Conservation (phyloP, 2,113 vertebrate genomes). For the Chloebia gouldiae region DNA sequence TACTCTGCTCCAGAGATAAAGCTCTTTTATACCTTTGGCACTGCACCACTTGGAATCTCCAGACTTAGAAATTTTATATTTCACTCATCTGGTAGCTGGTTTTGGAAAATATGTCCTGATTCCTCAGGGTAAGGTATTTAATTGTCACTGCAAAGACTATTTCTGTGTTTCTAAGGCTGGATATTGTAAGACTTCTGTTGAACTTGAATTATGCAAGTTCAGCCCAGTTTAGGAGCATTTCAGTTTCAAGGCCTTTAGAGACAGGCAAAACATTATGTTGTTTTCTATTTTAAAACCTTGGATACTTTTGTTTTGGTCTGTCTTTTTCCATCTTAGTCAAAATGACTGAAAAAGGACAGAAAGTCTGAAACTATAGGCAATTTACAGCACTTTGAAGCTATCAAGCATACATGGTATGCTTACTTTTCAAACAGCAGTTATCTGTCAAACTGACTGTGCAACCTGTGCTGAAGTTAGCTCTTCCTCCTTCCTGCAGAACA, state of each 20-base stretch:
- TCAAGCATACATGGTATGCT: not conserved
- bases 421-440: not conserved
- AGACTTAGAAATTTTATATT: not conserved
- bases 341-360: not conserved
- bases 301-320: not conserved
- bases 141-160: not conserved
- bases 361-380: not conserved
- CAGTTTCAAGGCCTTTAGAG: not conserved
- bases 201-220: not conserved
- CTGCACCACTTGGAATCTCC: not conserved
- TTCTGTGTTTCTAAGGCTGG: not conserved
- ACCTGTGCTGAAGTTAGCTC: rapidly evolving
- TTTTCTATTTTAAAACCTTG: not conserved
- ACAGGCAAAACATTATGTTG: not conserved
- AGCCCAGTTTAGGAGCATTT: not conserved
- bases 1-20: not conserved
- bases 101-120: not conserved
- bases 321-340: not conserved
- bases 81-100: not conserved
- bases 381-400: not conserved
- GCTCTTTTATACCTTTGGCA: not conserved
- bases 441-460: not conserved
- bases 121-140: not conserved
- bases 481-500: not conserved
- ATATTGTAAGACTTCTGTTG: not conserved